Evolutionary conservation across 2,113 vertebrate species (phyloP), one percentile per base, ranked within the genome.

Genomic region (Pavo muticus): DNA sequence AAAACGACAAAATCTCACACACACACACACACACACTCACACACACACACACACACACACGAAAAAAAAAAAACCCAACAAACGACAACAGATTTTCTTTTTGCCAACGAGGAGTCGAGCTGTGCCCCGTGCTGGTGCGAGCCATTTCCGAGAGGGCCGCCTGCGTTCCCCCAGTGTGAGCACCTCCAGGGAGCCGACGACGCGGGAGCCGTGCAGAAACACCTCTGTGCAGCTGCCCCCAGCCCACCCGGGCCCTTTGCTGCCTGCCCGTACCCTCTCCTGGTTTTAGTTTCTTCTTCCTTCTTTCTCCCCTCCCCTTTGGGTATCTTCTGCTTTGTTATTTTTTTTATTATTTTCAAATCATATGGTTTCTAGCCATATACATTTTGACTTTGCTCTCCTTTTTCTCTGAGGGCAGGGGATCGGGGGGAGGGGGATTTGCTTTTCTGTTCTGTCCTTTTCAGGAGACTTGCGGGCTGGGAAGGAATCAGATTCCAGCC

Each of bases 31-130:
- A 50, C 47, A 52, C 13, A 52, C 71, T 76, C 76, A 87, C 86
- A 50, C 47, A 52, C 13, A 52, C 71, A 78, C 76, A 87, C 86
- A 50, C 47, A 52, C 13, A 52, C 71, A 78, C 76, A 87, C 86
- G 85, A 59, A 70, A 23, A 48, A 72, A 63, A 93, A 40, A 70
- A 89, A 40, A 73, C 77, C 89, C 80, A 68, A 96, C 95, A 95
- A 95, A 92, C 96, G 17, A 64, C 56, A 32, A 59, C 18, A 12
- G 32, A 59, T 59, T 93, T 96, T 96, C 88, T 89, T 96, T 94
- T 96, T 95, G 97, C 98, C 97, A 96, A 97, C 9, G 91, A 98
- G 96, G 97, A 97, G 94, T 96, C 19, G 44, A 93, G 89, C 92
- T 76, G 94, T 91, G 90, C 83, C 94, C 40, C 5, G 50, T 2